Percentiles rank a stretch among this genome's conserved stretches.
Conservation (phyloP, 2,888 invertebrate species). For the Ennomos erosarius region DNA sequence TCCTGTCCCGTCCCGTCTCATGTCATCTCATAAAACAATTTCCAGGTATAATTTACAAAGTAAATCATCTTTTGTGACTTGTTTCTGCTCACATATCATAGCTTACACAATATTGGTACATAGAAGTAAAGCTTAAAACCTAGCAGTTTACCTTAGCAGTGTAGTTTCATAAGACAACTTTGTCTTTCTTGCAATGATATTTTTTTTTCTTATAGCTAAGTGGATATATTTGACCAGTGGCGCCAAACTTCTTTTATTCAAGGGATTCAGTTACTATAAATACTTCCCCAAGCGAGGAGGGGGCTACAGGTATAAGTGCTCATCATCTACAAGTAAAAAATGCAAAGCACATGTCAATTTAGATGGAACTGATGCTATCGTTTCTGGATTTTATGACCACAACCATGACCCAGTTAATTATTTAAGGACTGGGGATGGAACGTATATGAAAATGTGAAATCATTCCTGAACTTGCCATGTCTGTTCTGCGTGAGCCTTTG, state of each 20-base stretch:
- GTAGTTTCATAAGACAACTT: too few species aligned
- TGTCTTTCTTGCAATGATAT: too few species aligned
- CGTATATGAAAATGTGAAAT: background rate
- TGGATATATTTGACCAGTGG: background rate
- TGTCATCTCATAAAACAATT: too few species aligned
- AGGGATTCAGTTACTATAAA: background rate
- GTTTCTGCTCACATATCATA: too few species aligned
- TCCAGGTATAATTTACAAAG: too few species aligned
- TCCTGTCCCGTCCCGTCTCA: too few species aligned
- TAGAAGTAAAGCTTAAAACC: too few species aligned
- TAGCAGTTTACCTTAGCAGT: too few species aligned
- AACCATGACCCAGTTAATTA: constrained; percentile 1
- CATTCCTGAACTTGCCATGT: background rate
- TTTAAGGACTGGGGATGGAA: background rate
- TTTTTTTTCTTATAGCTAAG: background rate
- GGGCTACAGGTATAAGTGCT: constrained; percentile 17
- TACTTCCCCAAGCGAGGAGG: background rate
- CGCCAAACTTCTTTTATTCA: background rate
- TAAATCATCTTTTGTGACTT: too few species aligned
- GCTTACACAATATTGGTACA: too few species aligned
- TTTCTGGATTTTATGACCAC: background rate
- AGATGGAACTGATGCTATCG: background rate
- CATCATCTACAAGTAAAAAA: constrained; percentile 8
- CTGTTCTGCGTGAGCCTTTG: too few species aligned
- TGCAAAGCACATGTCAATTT: constrained; percentile 2